Base-by-base conservation (phyloP, 2,888 invertebrate genomes). In the Cynaeus angustus region DNA sequence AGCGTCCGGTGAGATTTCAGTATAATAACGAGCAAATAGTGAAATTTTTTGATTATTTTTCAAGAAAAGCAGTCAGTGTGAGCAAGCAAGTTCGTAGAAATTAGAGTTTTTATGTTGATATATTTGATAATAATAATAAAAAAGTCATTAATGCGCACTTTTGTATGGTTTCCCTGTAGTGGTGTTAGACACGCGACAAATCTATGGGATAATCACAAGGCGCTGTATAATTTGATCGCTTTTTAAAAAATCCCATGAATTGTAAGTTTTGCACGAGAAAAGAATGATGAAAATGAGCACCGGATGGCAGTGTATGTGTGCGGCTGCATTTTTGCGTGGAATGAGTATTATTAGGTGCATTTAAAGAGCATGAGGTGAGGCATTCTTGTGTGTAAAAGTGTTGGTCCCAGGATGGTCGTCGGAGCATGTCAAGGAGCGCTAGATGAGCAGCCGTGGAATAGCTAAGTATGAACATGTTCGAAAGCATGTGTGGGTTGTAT, bases 401-500 rank as follows among this genome's bases (percentile, higher is more conserved):
- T 28, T 4, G 28, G 62, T 48, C 37, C 16, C 38, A 53, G 53
- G 52, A 64, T 59, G 30, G 26, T 43, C 43, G 45, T 9, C 30
- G 59, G 30, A 59, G 52, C 50, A 43, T 50, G 21, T 56, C 50
- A 26, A 28, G 30, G 46, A 46, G 43, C 26, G 37, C 14, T 52
- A 67, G 58, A 48, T 52, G 41, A 55, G 46, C 48, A 52, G 46
- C 46, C n/a, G 46, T 46, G 56, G 56, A 55, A 70, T 66, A 64
- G 67, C 58, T 65, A 68, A 66, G 50, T 66, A 70, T 68, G 69
- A 71, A 71, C 71, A 68, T 66, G 72, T 71, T 67, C 66, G 70
- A 48, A 64, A 73, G 67, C 71, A 72, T 74, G 70, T 70, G 73
- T 74, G 70, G 70, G 71, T 69, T 69, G 70, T 74, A 71, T 74